Evolutionary conservation across 2,797 vertebrate species (phyloP).

Genomic region (Triplophysa bombifrons): DNA sequence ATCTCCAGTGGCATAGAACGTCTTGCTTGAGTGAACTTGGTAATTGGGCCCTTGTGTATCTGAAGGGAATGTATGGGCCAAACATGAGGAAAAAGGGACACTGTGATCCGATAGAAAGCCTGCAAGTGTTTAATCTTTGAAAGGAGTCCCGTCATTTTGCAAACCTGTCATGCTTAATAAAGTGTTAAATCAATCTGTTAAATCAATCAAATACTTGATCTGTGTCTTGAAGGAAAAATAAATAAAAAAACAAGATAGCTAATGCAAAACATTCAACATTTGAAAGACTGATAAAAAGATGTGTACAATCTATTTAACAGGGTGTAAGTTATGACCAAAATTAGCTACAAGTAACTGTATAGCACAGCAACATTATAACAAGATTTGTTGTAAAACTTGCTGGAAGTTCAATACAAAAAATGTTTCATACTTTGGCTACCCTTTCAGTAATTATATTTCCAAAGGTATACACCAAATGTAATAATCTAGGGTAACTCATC

Average conservation of each 20-base stretch:
- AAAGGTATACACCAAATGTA: neutral
- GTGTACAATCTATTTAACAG: no score
- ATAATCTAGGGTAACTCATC: neutral
- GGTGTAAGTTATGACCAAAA: neutral
- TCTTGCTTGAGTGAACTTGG: constrained; percentile 44
- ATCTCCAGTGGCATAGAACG: constrained; percentile 21
- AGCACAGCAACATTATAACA: neutral
- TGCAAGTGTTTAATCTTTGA: neutral
- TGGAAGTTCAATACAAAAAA: neutral
- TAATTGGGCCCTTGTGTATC: constrained; percentile 48
- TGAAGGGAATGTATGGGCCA: constrained; percentile 12
- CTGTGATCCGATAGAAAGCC: neutral
- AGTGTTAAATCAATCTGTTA: neutral
- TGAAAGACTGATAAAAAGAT: no score
- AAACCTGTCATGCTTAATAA: neutral
- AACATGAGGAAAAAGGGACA: constrained; percentile 19
- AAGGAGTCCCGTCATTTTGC: neutral
- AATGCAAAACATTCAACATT: neutral
- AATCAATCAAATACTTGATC: neutral
- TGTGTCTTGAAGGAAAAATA: neutral
- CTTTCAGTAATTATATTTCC: neutral
- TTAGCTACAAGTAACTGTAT: neutral
- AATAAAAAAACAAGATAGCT: neutral
- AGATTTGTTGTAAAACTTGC: neutral
- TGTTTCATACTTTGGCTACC: neutral